A percentile compares a stretch with the other conserved stretches of the same genome.
These are phyloP conservation scores for Myripristis murdjan DNA, from an alignment of 2,797 vertebrate species.

Conservation along the genomic window DNA sequence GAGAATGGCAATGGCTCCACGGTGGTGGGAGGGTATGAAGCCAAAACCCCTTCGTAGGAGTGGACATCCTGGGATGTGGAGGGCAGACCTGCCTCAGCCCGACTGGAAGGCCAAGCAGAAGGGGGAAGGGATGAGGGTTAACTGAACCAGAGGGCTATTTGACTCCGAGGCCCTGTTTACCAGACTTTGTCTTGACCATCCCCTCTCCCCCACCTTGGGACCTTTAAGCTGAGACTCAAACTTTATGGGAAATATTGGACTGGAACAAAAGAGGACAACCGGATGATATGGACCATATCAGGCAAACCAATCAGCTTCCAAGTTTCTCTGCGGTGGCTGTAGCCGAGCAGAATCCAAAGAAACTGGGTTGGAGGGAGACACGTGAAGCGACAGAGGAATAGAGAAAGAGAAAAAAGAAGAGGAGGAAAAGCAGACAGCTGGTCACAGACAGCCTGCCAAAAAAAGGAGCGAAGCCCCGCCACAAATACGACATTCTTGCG, in stretches of 20 bases:
- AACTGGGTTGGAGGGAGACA: conserved; percentile 77
- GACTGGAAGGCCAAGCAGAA: conserved; percentile 19
- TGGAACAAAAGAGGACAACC: conserved; percentile 58
- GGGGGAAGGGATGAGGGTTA: conserved; percentile 36
- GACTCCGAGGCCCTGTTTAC: conserved; percentile 37
- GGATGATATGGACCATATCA: conserved; percentile 53
- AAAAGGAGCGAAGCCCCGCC: conserved; percentile 72
- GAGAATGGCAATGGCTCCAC: conserved; percentile 88
- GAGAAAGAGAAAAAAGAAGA: conserved; percentile 40
- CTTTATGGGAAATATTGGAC: conserved; percentile 55
- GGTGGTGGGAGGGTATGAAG: conserved; percentile 79
- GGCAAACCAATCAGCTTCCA: conserved; percentile 69
- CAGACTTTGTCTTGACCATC: conserved; percentile 24
- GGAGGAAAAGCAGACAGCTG: conserved; percentile 81
- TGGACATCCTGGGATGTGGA: conserved; percentile 11
- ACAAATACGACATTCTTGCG: conserved; percentile 83
- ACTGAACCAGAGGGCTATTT: conserved; percentile 37
- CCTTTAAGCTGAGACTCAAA: conserved; percentile 48
- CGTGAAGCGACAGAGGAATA: conserved; percentile 74
- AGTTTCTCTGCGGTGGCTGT: conserved; percentile 70
- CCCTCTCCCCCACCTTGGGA: conserved; percentile 27
- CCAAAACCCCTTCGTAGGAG: conserved; percentile 90
- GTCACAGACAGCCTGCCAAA: conserved; percentile 82
- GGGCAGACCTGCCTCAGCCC: conserved; percentile 31
- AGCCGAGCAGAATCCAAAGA: conserved; percentile 85